A percentile compares a stretch with the other conserved stretches of the same genome.
These are phyloP conservation scores for Formicarius rufipectus DNA, from an alignment of 2,113 vertebrate species.

Conservation along the genomic window DNA sequence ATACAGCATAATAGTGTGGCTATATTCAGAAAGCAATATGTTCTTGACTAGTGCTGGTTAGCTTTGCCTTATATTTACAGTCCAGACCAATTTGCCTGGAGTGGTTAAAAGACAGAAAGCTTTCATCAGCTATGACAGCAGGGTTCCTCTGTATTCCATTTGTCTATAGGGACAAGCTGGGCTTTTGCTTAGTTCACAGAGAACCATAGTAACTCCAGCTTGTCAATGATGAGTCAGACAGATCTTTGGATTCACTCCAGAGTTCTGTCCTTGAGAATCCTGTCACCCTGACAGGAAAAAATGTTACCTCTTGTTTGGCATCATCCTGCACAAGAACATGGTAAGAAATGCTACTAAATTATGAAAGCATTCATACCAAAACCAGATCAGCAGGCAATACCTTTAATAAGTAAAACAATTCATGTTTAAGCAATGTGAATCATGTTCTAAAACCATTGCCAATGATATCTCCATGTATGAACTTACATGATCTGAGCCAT, in stretches of 20 bases:
- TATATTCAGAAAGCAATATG: background rate
- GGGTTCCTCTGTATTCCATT: background rate
- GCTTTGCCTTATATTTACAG: background rate
- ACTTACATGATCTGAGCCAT: background rate
- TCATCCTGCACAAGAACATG: background rate
- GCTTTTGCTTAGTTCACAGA: background rate
- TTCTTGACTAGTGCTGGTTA: background rate
- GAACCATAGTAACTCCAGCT: background rate
- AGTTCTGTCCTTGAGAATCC: constrained; percentile 28
- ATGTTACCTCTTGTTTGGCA: background rate
- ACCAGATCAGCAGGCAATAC: background rate
- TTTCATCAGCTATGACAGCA: background rate
- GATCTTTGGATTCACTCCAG: constrained; percentile 15
- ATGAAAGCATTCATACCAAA: background rate
- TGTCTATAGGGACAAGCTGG: background rate
- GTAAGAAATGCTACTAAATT: background rate
- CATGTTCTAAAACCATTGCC: background rate
- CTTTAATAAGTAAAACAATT: background rate
- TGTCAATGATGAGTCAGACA: constrained; percentile 17
- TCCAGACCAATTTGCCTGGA: background rate
- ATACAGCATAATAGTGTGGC: background rate
- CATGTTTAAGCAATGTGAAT: background rate
- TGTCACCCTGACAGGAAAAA: background rate
- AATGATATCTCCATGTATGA: background rate
- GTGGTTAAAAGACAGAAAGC: background rate